A percentile compares a stretch with the other conserved stretches of the same genome.
Evolutionary conservation across 1,140 invertebrate species (phyloP).

Genomic region (Calliopsis andreniformis): DNA sequence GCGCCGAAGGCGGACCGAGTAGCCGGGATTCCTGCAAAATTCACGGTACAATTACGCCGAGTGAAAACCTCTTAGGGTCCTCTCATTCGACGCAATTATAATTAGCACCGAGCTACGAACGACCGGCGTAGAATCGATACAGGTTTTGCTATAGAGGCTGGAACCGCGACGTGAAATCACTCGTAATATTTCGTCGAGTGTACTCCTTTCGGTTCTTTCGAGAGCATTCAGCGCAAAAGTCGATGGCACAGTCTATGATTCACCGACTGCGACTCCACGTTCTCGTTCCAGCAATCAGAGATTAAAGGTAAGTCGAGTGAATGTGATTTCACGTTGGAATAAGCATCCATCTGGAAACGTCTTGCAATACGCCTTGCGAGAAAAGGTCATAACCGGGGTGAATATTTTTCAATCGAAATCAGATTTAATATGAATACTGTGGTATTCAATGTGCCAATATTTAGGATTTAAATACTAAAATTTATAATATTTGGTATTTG

Average conservation of each 20-base stretch:
- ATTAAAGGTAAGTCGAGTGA: not conserved
- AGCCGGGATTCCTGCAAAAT: conserved; percentile 20
- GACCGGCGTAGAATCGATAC: not conserved
- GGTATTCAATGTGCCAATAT: too few relatives aligned
- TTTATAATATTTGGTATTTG: too few relatives aligned
- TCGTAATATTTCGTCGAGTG: conserved; percentile 26
- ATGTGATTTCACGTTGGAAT: not conserved
- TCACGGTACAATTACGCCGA: conserved; percentile 29
- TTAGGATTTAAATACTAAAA: too few relatives aligned
- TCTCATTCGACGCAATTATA: conserved; percentile 25
- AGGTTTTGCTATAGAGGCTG: not conserved
- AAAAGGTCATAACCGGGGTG: too few relatives aligned
- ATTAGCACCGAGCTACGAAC: conserved; percentile 5
- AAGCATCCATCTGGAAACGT: not conserved
- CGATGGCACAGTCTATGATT: not conserved
- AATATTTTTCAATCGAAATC: not conserved
- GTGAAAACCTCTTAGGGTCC: not conserved
- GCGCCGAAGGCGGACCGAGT: not conserved
- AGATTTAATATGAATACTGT: too few relatives aligned
- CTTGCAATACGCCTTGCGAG: not conserved
- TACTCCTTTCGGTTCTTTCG: not conserved
- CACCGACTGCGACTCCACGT: not conserved
- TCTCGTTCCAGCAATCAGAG: conserved; percentile 16
- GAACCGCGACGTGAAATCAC: not conserved
- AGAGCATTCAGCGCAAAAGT: not conserved